A percentile compares a stretch with the other conserved stretches of the same genome.
Evolutionary conservation across 2,888 invertebrate species (phyloP).

Genomic region (Lasius fuliginosus): DNA sequence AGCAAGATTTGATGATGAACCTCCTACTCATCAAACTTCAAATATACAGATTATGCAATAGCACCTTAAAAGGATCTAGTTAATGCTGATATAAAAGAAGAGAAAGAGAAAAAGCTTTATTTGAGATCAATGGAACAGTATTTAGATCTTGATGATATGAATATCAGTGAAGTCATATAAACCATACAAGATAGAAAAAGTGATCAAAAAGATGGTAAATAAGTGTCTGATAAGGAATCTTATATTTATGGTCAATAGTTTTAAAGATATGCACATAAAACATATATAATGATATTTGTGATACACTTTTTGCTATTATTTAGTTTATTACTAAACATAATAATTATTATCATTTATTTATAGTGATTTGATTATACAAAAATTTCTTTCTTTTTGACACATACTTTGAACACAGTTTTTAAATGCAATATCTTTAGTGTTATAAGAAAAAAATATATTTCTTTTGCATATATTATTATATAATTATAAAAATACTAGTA

Average conservation of each 20-base stretch:
- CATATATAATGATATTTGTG: not conserved
- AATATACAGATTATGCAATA: slow-evolving; percentile 94
- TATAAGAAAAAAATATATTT: not conserved
- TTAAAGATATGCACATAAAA: slow-evolving; percentile 88
- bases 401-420: not conserved
- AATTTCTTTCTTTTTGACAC: slow-evolving; percentile 5
- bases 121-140: slow-evolving; percentile 91
- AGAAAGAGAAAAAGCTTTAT: slow-evolving; percentile 94
- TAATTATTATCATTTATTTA: not conserved
- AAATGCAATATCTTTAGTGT: not conserved
- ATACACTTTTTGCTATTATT: not conserved
- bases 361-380: not conserved
- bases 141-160: slow-evolving; percentile 93
- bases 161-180: slow-evolving; percentile 87
- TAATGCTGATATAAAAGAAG: slow-evolving; percentile 93
- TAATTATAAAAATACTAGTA: not conserved
- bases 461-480: not conserved
- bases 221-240: slow-evolving; percentile 89
- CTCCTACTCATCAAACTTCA: slow-evolving; percentile 95
- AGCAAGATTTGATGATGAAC: slow-evolving; percentile 91
- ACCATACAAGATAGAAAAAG: slow-evolving; percentile 75
- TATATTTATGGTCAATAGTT: slow-evolving; percentile 92
- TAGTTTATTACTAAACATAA: not conserved
- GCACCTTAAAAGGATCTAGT: slow-evolving; percentile 89
- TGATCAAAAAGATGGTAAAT: slow-evolving; percentile 81